Percentiles rank a stretch among this genome's conserved stretches.
phyloP scores from a whole-genome alignment of 2,797 vertebrate species.

The Myripristis murdjan region DNA sequence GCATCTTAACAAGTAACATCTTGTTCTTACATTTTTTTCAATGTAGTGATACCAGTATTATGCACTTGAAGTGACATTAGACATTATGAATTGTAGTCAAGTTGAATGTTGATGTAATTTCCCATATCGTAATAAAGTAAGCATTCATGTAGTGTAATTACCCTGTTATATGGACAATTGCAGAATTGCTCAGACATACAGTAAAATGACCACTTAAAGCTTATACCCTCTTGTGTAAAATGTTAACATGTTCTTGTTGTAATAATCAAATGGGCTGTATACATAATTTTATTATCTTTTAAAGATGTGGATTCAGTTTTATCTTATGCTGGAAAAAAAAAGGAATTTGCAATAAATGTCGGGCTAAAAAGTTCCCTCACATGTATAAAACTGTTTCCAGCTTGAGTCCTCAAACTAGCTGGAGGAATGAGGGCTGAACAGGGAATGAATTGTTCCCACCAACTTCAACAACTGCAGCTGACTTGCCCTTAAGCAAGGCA shows the following conservation, averaged over 20 bases:
- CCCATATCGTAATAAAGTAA: slow-evolving; percentile 54
- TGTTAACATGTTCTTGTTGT: slow-evolving; percentile 46
- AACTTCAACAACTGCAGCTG: no score
- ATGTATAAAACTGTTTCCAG: slow-evolving; percentile 29
- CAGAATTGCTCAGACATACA: slow-evolving; percentile 38
- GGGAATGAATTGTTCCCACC: no score
- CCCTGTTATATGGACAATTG: slow-evolving; percentile 41
- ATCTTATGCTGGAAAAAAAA: slow-evolving; percentile 75
- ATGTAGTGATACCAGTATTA: slow-evolving; percentile 71
- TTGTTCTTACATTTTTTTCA: slow-evolving; percentile 59
- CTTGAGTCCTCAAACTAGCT: neutral
- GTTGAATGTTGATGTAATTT: slow-evolving; percentile 77
- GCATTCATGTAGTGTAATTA: slow-evolving; percentile 33
- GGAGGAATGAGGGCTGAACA: neutral
- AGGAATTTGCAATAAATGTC: slow-evolving; percentile 76
- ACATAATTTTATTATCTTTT: slow-evolving; percentile 58
- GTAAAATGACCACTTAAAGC: slow-evolving; percentile 31
- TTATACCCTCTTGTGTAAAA: slow-evolving; percentile 54
- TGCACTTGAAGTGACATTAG: slow-evolving; percentile 75
- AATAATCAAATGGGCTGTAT: slow-evolving; percentile 64
- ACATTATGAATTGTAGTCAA: slow-evolving; percentile 74
- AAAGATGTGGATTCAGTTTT: slow-evolving; percentile 58
- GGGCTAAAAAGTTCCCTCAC: slow-evolving; percentile 13
- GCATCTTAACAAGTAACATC: slow-evolving; percentile 37
- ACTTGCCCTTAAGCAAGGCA: no score